Conservation (phyloP, 2,797 vertebrate genomes). For the Echeneis naucrates region DNA sequence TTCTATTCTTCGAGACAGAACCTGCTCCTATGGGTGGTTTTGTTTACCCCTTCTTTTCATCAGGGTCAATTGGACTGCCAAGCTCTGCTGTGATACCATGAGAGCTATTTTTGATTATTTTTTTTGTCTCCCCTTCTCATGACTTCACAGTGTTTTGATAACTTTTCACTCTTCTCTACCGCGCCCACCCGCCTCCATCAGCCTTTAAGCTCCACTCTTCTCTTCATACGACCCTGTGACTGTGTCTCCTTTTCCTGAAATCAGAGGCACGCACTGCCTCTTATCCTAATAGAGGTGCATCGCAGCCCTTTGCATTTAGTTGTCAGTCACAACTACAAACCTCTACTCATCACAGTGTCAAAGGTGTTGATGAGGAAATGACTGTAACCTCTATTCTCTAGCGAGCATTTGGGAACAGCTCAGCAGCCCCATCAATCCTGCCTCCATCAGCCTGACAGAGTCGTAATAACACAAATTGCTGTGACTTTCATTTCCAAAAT, state of each 20-base stretch:
- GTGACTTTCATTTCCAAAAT: conserved; percentile 81
- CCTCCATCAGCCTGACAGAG: conserved; percentile 74
- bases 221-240: conserved; percentile 23
- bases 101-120: conserved; percentile 34
- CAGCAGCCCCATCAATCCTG: conserved; percentile 74
- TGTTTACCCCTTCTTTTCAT: conserved; percentile 57
- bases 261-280: conserved; percentile 63
- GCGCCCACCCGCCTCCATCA: conserved; percentile 1
- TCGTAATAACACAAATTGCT: conserved; percentile 77
- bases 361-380: conserved; percentile 74
- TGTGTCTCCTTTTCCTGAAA: conserved; percentile 54
- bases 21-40: conserved; percentile 52
- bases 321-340: conserved; percentile 72
- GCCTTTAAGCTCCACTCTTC: conserved; percentile 19
- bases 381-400: conserved; percentile 72
- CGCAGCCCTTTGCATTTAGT: conserved; percentile 60
- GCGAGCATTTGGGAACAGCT: conserved; percentile 63
- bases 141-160: conserved; percentile 37
- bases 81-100: conserved; percentile 54
- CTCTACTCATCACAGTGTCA: conserved; percentile 71
- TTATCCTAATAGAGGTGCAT: conserved; percentile 70
- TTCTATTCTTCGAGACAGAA: conserved; percentile 56
- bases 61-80: conserved; percentile 62
- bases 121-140: conserved; percentile 31
- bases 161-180: conserved; percentile 27